Percentiles rank a stretch among this genome's conserved stretches.
These are phyloP conservation scores for Globia sparganii DNA, from an alignment of 2,888 invertebrate species.

Conservation along the genomic window DNA sequence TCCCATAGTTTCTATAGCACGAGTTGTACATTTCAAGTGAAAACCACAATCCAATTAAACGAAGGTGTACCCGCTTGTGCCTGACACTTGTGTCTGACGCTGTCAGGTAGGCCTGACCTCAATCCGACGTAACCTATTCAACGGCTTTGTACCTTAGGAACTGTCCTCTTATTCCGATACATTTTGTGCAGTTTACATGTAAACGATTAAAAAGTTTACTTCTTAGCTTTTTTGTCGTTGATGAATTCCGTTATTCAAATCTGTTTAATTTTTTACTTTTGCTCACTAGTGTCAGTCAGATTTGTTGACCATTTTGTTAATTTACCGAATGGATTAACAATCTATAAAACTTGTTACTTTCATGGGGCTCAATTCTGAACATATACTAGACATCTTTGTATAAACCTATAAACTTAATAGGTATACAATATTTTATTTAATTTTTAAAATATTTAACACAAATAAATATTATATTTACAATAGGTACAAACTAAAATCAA, in stretches of 20 bases:
- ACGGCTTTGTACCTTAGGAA: slow-evolving; percentile 5
- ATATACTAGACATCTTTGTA: neutral
- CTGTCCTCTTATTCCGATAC: slow-evolving; percentile 7
- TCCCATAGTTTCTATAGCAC: slow-evolving; percentile 9
- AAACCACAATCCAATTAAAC: slow-evolving; percentile 57
- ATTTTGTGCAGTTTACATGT: neutral
- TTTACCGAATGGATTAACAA: neutral
- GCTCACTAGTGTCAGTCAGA: neutral
- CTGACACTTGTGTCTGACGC: slow-evolving; percentile 51
- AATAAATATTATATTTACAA: too few species aligned
- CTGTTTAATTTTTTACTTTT: neutral
- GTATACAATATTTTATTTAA: too few species aligned
- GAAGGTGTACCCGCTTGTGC: slow-evolving; percentile 43
- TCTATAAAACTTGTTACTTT: too few species aligned
- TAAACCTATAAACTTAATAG: neutral
- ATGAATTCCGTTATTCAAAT: neutral
- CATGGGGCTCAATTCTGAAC: too few species aligned
- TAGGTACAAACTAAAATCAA: neutral
- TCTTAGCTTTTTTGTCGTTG: neutral
- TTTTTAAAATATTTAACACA: too few species aligned
- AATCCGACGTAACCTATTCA: slow-evolving; percentile 54
- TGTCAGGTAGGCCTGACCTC: slow-evolving; percentile 56
- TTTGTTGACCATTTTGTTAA: neutral
- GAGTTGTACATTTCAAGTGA: slow-evolving; percentile 27
- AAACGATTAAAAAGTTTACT: neutral